A percentile compares a stretch with the other conserved stretches of the same genome.
These are phyloP conservation scores for Thunnus albacares DNA, from an alignment of 2,797 vertebrate species.

Conservation along the genomic window DNA sequence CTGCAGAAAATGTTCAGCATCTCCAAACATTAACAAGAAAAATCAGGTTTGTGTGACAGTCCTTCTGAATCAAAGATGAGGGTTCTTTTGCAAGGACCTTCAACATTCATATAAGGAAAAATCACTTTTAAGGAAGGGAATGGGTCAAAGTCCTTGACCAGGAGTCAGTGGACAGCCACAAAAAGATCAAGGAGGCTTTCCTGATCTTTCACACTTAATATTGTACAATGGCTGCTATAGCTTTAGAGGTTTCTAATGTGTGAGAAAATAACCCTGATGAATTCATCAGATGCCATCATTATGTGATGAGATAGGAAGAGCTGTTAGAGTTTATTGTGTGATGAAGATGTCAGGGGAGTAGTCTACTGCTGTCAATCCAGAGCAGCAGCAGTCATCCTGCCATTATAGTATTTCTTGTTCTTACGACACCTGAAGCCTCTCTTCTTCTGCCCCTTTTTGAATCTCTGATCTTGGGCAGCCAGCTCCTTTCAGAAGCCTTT, in stretches of 20 bases:
- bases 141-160: not conserved
- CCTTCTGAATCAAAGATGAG: not conserved
- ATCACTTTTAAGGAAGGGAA: not conserved
- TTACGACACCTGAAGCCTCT: not conserved
- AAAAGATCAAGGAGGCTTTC: no score
- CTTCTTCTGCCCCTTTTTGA: not conserved
- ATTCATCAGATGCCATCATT: not conserved
- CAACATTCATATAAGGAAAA: not conserved
- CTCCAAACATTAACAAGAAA: conserved; percentile 1
- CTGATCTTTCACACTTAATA: not conserved
- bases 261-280: not conserved
- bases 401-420: not conserved
- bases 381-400: not conserved
- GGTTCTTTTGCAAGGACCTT: not conserved
- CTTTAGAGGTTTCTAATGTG: not conserved
- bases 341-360: not conserved
- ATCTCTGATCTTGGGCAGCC: not conserved
- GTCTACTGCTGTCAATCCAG: not conserved
- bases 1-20: not conserved
- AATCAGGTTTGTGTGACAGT: not conserved
- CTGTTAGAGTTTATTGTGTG: not conserved
- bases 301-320: not conserved
- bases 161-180: not conserved
- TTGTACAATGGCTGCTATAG: not conserved
- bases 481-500: not conserved